Percentiles rank a stretch among this genome's conserved stretches.
These are phyloP conservation scores for Brienomyrus longianalis DNA, from an alignment of 2,113 vertebrate species.

Conservation along the genomic window DNA sequence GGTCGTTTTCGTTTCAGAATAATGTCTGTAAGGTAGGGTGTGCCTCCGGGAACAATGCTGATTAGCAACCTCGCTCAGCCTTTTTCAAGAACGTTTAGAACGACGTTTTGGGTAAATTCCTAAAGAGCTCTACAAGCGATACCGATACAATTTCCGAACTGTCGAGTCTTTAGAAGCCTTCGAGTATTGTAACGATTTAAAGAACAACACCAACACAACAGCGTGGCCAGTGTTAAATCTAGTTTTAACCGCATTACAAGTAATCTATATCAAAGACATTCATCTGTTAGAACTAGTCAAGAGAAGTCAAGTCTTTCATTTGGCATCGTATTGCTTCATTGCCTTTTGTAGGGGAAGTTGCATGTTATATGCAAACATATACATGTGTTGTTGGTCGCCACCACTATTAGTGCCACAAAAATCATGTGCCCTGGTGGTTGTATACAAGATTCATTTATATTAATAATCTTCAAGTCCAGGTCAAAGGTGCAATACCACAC, in stretches of 20 bases:
- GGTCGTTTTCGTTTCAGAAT: not conserved
- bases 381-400: not conserved
- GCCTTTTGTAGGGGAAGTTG: not conserved
- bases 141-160: not conserved
- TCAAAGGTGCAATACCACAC: not conserved
- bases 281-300: not conserved
- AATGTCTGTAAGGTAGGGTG: constrained; percentile 6
- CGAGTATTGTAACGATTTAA: not conserved
- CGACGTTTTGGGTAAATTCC: not conserved
- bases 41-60: not conserved
- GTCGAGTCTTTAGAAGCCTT: not conserved
- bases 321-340: not conserved
- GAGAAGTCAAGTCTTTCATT: not conserved
- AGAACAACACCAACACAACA: not conserved
- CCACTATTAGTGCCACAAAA: not conserved
- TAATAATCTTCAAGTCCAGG: not conserved
- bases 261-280: not conserved
- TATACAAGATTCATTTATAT: not conserved
- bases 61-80: not conserved
- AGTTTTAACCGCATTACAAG: not conserved
- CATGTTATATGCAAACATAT: not conserved
- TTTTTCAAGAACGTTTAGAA: not conserved
- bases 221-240: not conserved
- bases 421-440: not conserved
- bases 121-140: not conserved